Base-by-base conservation (phyloP, 2,797 vertebrate genomes). In the Coregonus ussuriensis region DNA sequence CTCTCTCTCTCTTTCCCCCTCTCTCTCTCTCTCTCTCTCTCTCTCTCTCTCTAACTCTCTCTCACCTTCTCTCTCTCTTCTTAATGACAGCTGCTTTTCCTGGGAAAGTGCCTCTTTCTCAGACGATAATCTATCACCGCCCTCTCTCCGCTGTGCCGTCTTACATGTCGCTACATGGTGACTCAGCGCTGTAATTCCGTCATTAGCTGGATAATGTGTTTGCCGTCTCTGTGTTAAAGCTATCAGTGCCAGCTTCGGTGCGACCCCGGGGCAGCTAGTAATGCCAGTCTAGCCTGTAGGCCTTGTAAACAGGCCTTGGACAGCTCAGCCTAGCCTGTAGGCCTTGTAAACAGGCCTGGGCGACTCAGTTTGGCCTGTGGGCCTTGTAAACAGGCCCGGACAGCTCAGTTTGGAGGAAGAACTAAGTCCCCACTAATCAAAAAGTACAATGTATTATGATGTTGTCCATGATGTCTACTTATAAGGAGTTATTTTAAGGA, bases 131-230 rank as follows among this genome's bases (percentile, higher is more conserved):
- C 92, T 94, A 92, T 91, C 88, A 85, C 93, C 90, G 73, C 87
- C 84, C 87, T 90, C 83, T 77, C 85, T 83, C 74, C 69, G 59
- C 77, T 77, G 75, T 76, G 84, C 85, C 88, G 83, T 63, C 90
- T 91, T 91, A 93, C 92, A 93, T 93, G 94, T 89, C 93, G 90
- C 92, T 93, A 93, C 94, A 93, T 78, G 90, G 92, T 95, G 93
- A 95, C 92, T 95, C 93, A 94, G 89, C 81, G 89, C 88, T 88
- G 92, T 95, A 94, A 95, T 94, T 93, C 93, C 89, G 81, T 95
- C 94, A 95, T 95, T 95, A 95, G 90, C 87, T 88, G 89, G 91
- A 93, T 95, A 93, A 95, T 94, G 88, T 91, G 86, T 88, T 90
- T 87, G 91, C 87, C 87, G 89, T 91, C 91, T 93, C 85, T 86